phyloP scores from a whole-genome alignment of 2,888 invertebrate genomes.

The Pyrocoelia pectoralis region DNA sequence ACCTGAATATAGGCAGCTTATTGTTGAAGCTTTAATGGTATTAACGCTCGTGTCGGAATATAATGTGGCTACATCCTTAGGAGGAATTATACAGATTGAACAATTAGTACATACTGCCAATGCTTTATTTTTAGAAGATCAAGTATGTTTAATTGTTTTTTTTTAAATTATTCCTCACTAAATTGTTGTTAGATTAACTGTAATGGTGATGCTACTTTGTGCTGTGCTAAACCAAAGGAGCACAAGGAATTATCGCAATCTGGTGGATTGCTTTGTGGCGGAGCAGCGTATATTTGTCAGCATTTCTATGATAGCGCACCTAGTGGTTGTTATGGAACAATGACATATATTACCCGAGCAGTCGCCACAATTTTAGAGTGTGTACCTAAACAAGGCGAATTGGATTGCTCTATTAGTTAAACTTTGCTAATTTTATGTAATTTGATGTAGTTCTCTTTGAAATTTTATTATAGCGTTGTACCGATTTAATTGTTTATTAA shows the following conservation, averaged over 20 bases:
- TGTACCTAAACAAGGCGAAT: constrained; percentile 77
- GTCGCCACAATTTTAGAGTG: constrained; percentile 78
- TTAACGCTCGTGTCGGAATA: constrained; percentile 90
- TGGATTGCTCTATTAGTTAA: constrained; percentile 82
- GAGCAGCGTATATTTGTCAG: constrained; percentile 94
- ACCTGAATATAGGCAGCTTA: constrained; percentile 96
- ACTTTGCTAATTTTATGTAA: constrained; percentile 6
- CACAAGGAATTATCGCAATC: constrained; percentile 64
- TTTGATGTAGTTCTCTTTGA: not conserved
- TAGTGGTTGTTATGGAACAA: constrained; percentile 96
- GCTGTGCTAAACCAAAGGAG: constrained; percentile 80
- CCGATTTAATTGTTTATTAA: not conserved
- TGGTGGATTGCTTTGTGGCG: constrained; percentile 82
- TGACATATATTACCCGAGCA: constrained; percentile 93
- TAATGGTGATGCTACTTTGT: constrained; percentile 91
- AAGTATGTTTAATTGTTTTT: constrained; percentile 68
- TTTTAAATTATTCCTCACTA: not conserved
- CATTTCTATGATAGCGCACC: constrained; percentile 99
- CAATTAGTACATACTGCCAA: constrained; percentile 94
- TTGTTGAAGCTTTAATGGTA: constrained; percentile 98
- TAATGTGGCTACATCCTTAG: constrained; percentile 78
- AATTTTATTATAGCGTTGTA: not conserved
- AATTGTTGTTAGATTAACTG: constrained; percentile 72
- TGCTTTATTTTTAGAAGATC: constrained; percentile 93
- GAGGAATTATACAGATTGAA: constrained; percentile 87